Percentiles rank a stretch among this genome's conserved stretches.
phyloP scores from a whole-genome alignment of 2,797 vertebrate genomes.

The Emydoidea blandingii region DNA sequence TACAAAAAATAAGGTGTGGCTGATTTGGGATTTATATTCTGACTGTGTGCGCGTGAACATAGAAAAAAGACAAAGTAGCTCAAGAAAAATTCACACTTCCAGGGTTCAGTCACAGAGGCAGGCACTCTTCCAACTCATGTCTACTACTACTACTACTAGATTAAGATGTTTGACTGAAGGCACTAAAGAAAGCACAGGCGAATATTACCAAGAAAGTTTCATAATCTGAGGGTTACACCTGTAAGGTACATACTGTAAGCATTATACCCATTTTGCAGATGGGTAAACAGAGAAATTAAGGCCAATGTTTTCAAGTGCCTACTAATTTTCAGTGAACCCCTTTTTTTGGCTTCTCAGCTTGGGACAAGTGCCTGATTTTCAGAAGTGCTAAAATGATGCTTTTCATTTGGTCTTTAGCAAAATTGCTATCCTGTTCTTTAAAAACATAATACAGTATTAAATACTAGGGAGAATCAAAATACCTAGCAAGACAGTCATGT shows the following conservation, averaged over 20 bases:
- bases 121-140: neutral
- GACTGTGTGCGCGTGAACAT: neutral
- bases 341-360: neutral
- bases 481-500: neutral
- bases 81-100: slow-evolving; percentile 5
- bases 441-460: neutral
- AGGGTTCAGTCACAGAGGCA: neutral
- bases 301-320: neutral
- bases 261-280: neutral
- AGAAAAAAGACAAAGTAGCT: slow-evolving; percentile 1
- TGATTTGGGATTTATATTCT: neutral
- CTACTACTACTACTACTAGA: neutral
- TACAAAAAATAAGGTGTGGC: neutral
- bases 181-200: accelerated
- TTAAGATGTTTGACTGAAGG: neutral
- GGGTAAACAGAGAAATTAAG: neutral
- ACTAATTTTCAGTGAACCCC: neutral
- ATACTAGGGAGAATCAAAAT: neutral
- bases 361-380: neutral
- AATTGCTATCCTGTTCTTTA: neutral
- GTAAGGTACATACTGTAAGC: neutral
- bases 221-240: neutral
- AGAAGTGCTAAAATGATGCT: neutral
- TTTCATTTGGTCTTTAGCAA: neutral
- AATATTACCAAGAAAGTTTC: neutral